Base-by-base conservation (phyloP, 2,797 vertebrate genomes). In the Bufotes viridis region DNA sequence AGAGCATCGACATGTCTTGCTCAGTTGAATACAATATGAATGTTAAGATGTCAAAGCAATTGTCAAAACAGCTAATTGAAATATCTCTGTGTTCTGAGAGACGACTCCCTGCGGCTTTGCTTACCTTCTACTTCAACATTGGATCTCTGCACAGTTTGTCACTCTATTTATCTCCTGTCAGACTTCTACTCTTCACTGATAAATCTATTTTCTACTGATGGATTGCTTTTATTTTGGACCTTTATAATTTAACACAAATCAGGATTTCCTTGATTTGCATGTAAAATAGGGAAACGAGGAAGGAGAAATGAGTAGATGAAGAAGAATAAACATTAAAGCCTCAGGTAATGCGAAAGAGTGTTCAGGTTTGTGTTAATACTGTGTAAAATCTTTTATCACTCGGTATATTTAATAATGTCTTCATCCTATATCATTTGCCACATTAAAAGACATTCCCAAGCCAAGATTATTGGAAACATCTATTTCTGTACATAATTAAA, bases 21-120 rank as follows among this genome's bases (percentile, higher is more conserved):
- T 85, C 57, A 81, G 58, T 55, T 53, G 67, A 75, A 81, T 81
- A 88, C 20, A 85, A 85, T 60, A 85, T 63, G 57, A 75, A 84
- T 85, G 83, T 70, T 72, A 81, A 88, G 63, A 74, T 88, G 87
- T 88, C 87, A 88, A 85, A 85, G 55, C 55, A 69, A 80, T 88
- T 84, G 67, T 88, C 82, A 85, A 88, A 88, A 85, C 76, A 80
- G 67, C 58, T 88, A 81, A 88, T 88, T 84, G 81, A 88, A 88
- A 81, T 85, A 88, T 81, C 57, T 63, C 42, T 85, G 80, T 81
- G 78, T 85, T 88, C 57, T 81, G n/a, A 65, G 76, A 65, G 76
- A 88, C 75, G 69, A 26, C 42, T 88, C 87, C 83, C 82, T n/a
- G 70, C 58, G 65, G 87, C 75, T 74, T 81, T 74, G 55, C 65